phyloP scores from a whole-genome alignment of 1,140 invertebrate genomes.

The Ceratoteleas bidentatus region DNA sequence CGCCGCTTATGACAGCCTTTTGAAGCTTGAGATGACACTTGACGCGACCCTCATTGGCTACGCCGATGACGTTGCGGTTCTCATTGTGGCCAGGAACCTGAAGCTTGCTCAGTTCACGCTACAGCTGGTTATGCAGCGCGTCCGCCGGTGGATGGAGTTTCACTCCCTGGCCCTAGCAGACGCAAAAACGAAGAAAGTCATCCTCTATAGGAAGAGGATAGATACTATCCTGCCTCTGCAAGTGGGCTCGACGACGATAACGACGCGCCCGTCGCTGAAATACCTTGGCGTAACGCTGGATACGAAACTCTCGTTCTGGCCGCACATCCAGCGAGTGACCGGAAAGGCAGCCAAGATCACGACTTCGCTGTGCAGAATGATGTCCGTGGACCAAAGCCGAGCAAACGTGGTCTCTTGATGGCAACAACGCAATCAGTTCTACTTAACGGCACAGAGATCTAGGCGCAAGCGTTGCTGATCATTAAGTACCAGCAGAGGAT shows the following conservation, averaged over 20 bases:
- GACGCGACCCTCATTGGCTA: slow-evolving; percentile 54
- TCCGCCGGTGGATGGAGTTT: slow-evolving; percentile 44
- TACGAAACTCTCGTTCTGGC: slow-evolving; percentile 35
- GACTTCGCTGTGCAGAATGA: slow-evolving; percentile 48
- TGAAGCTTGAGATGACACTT: slow-evolving; percentile 58
- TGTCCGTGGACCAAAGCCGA: slow-evolving; percentile 56
- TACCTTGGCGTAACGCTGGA: slow-evolving; percentile 57
- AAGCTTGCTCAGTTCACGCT: slow-evolving; percentile 3
- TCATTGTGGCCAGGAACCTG: slow-evolving; percentile 50
- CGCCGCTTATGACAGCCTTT: slow-evolving; percentile 58
- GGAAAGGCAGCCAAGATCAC: neutral
- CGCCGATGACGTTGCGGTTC: slow-evolving; percentile 68
- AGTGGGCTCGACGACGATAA: slow-evolving; percentile 8
- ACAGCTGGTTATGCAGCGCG: neutral
- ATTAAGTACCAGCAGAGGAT: slow-evolving; percentile 41
- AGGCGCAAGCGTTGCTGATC: slow-evolving; percentile 34
- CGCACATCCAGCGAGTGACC: slow-evolving; percentile 35
- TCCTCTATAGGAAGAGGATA: slow-evolving; percentile 42
- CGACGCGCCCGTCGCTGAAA: slow-evolving; percentile 28
- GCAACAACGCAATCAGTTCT: slow-evolving; percentile 52
- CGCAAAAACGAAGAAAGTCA: slow-evolving; percentile 53
- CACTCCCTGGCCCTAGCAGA: slow-evolving; percentile 50
- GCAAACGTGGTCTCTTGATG: slow-evolving; percentile 54
- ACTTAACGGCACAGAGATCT: slow-evolving; percentile 61
- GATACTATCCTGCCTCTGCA: neutral